Base-by-base conservation (phyloP, 2,113 vertebrate species). In the Caranx melampygus region DNA sequence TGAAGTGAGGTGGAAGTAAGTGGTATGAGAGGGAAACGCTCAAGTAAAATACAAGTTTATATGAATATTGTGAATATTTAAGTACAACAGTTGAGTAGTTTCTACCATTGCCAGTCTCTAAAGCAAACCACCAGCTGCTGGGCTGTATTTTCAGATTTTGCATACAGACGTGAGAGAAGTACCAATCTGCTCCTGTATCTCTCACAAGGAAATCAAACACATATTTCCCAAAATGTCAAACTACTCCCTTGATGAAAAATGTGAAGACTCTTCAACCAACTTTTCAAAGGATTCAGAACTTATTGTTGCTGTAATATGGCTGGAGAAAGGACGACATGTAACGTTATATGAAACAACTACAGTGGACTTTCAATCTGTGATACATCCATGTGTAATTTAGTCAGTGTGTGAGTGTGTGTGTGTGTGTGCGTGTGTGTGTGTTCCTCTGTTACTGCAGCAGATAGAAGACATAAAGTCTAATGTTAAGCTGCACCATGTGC, bases 401-500 rank as follows among this genome's bases (percentile, higher is more conserved):
- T 2, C 26, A 26, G 7, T 44, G 5, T 6, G 16, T 82, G 40
- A 61, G 14, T 67, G 31, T 44, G 16, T 63, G 5, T 6, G 16
- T 82, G 40, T 64, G 14, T 67, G 31, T 2, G 7, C 37, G 5
- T 6, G 16, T 82, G 40, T 64, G 14, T 67, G 31, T 44, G 16
- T 63, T 42, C 12, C 37, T 79, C 49, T 26, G 35, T 42, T 31
- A 33, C 67, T 60, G 35, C 68, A 52, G 35, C 15, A 68, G 58
- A 42, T 33, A 47, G 31, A 66, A 59, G 54, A 52, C 12, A 9
- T 3, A 58, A 33, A 47, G 5, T 5, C 15, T 51, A 18, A 57
- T 6, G 59, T 40, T 79, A 35, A 68, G 59, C 15, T 80, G 3
- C 35, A 72, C 54, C 18, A 9, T 16, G 88, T 93, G 90, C 92